These are phyloP conservation scores for Sphecodes monilicornis DNA, from an alignment of 2,888 invertebrate genomes.

Conservation along the genomic window DNA sequence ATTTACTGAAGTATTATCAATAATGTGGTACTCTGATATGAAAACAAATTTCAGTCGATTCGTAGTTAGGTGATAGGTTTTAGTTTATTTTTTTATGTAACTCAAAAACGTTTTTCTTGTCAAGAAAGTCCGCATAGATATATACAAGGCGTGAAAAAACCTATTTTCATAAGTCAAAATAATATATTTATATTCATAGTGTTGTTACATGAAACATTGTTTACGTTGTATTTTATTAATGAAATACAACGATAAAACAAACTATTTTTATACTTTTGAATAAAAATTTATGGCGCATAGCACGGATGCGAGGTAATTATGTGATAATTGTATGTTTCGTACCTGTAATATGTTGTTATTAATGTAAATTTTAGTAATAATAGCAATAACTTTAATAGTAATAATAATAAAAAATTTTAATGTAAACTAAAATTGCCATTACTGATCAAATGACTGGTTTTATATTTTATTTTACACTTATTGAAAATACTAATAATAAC, in stretches of 20 bases:
- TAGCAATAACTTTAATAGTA: background rate
- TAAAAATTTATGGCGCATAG: background rate
- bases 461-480: no score
- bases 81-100: background rate
- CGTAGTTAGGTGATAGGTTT: background rate
- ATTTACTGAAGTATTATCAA: constrained; percentile 1
- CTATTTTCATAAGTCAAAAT: constrained; percentile 41
- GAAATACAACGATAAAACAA: constrained; percentile 1
- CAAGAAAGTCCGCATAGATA: background rate
- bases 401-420: background rate
- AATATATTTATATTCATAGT: constrained; percentile 38
- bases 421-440: no score
- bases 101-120: background rate
- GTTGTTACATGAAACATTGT: constrained; percentile 25
- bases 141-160: constrained; percentile 11
- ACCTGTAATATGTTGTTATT: background rate
- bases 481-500: no score
- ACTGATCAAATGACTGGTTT: no score
- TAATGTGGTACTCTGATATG: background rate
- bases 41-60: background rate
- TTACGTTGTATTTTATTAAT: constrained; percentile 6
- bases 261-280: background rate
- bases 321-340: background rate
- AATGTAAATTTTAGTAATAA: background rate
- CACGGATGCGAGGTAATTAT: background rate